Evolutionary conservation across 1,140 invertebrate genomes (phyloP), one percentile per base, ranked within the genome.

Genomic region (Leptestheria dahalacensis): DNA sequence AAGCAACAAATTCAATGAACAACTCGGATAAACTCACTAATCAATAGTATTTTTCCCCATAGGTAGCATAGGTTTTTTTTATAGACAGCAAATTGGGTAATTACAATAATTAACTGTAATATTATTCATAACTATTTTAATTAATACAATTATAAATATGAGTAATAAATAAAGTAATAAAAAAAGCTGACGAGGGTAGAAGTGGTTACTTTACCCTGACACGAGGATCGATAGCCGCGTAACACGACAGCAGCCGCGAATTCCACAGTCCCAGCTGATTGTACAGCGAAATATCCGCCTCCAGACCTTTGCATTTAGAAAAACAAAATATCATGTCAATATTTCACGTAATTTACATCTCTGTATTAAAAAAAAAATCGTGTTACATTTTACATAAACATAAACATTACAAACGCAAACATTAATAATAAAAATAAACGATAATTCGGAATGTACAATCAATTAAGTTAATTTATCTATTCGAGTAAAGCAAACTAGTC

Each of bases 211-310:
- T 41, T 41, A 72, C 68, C 66, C 68, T 67, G 1, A 80, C 78
- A 63, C 81, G 62, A 1, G 65, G 48, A 68, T 82, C 81, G 59
- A 82, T 76, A 29, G 68, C 60, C 23, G 73, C 66, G 65, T 82
- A 82, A 6, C 69, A 66, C 26, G 67, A 53, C 12, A 82, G 66
- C 60, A 82, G 66, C 55, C 69, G 62, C 1, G 81, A 82, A 67
- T 82, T 82, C 29, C 75, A 70, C 63, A 75, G 68, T 3, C 77
- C 79, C 60, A 82, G 67, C 11, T 70, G 73, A 67, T 82, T 82
- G 64, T 80, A 81, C 11, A 81, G 65, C 67, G 78, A 79, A 53
- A 82, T 79, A 67, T 82, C 80, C 20, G 75, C 77, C 63, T 82
- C 79, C 25, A 80, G 61, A 26, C 68, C 65, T 41, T 41, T 41